phyloP scores from a whole-genome alignment of 2,113 vertebrate genomes.

The Sciurus niger region DNA sequence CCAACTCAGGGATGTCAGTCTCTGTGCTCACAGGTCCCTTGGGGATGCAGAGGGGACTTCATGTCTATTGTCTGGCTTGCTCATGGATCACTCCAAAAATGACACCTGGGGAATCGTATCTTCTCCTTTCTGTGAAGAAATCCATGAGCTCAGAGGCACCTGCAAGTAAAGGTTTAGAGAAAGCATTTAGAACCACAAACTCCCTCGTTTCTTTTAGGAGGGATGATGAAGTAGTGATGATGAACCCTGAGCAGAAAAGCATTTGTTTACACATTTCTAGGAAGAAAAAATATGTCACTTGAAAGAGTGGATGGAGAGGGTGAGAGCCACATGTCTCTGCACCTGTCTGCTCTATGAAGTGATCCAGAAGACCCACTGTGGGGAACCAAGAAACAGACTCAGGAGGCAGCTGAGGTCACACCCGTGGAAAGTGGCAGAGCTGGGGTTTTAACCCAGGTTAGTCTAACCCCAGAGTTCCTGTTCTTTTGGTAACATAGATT shows the following conservation, averaged over 20 bases:
- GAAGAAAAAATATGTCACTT: background rate
- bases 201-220: background rate
- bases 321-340: rapidly evolving
- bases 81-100: background rate
- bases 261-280: background rate
- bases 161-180: background rate
- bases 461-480: too few relatives aligned
- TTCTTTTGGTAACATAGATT: background rate
- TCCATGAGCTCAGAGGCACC: background rate
- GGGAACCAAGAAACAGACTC: background rate
- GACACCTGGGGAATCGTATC: too few relatives aligned
- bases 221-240: too few relatives aligned
- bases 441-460: background rate
- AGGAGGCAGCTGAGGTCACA: too few relatives aligned
- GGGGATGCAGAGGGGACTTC: rapidly evolving
- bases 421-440: background rate
- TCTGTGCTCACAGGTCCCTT: rapidly evolving
- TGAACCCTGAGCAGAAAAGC: background rate
- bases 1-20: rapidly evolving
- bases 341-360: too few relatives aligned
- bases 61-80: background rate
- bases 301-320: too few relatives aligned
- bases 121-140: background rate
- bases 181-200: background rate
- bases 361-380: background rate